phyloP scores from a whole-genome alignment of 1,140 invertebrate genomes.

The Fopius arisanus region DNA sequence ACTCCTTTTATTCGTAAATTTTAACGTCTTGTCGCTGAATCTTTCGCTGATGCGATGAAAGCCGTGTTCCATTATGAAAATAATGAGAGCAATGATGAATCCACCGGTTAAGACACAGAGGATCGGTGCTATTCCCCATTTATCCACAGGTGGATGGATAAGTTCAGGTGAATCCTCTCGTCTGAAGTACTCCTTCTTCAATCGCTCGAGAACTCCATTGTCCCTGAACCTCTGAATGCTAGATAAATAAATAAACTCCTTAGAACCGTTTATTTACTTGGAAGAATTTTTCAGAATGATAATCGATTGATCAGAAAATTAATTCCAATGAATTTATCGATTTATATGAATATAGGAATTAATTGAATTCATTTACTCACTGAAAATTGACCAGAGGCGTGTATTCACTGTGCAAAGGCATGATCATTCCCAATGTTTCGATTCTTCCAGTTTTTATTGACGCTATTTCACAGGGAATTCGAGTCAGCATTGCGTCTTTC shows the following conservation, averaged over 20 bases:
- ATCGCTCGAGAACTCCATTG: slow-evolving; percentile 33
- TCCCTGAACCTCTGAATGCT: slow-evolving; percentile 37
- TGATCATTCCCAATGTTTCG: slow-evolving; percentile 29
- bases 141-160: slow-evolving; percentile 4
- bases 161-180: background rate
- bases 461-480: slow-evolving; percentile 31
- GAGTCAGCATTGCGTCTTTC: slow-evolving; percentile 9
- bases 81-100: background rate
- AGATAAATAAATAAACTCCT: too few species aligned
- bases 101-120: slow-evolving; percentile 14
- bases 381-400: slow-evolving; percentile 36
- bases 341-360: too few species aligned
- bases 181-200: slow-evolving; percentile 19
- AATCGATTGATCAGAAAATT: too few species aligned
- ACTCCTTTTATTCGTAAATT: background rate
- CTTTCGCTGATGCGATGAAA: background rate
- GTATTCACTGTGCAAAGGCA: slow-evolving; percentile 31
- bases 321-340: too few species aligned
- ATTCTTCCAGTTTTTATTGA: slow-evolving; percentile 29
- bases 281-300: too few species aligned
- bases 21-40: background rate
- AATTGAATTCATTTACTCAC: slow-evolving; percentile 31
- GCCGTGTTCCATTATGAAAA: background rate
- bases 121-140: slow-evolving; percentile 31
- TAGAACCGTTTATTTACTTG: too few species aligned